Percentiles rank a stretch among this genome's conserved stretches.
phyloP scores from a whole-genome alignment of 1,140 invertebrate species.

The Argopecten irradians region DNA sequence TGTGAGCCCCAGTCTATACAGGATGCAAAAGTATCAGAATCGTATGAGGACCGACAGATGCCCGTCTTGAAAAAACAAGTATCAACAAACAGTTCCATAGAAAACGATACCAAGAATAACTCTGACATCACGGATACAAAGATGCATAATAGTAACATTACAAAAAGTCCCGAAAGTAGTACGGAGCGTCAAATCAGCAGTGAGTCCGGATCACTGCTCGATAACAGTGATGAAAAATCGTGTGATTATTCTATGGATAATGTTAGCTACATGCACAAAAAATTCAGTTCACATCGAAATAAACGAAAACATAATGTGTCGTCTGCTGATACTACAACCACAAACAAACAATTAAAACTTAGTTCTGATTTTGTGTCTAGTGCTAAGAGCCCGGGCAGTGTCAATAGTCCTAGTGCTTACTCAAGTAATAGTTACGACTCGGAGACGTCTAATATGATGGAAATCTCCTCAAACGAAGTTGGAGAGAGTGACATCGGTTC shows the following conservation, averaged over 20 bases:
- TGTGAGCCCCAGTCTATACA: constrained; percentile 53
- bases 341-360: constrained; percentile 37
- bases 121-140: not conserved
- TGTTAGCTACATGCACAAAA: constrained; percentile 68
- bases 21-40: constrained; percentile 43
- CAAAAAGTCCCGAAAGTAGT: not conserved
- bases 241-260: constrained; percentile 45
- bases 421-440: constrained; percentile 46
- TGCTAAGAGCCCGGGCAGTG: not conserved
- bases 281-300: constrained; percentile 63
- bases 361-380: constrained; percentile 24
- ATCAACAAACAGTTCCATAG: not conserved
- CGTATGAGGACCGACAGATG: constrained; percentile 16
- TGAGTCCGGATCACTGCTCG: constrained; percentile 40
- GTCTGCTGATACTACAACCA: not conserved
- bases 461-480: constrained; percentile 19
- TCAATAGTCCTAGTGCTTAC: constrained; percentile 45
- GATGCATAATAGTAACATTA: constrained; percentile 32
- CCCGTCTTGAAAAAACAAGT: constrained; percentile 26
- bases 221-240: constrained; percentile 37
- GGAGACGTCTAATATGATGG: constrained; percentile 27
- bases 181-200: constrained; percentile 30
- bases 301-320: constrained; percentile 42
- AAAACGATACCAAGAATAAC: not conserved
- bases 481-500: not conserved